Evolutionary conservation across 2,888 invertebrate species (phyloP), one percentile per base, ranked within the genome.

Genomic region (Oithona nana): DNA sequence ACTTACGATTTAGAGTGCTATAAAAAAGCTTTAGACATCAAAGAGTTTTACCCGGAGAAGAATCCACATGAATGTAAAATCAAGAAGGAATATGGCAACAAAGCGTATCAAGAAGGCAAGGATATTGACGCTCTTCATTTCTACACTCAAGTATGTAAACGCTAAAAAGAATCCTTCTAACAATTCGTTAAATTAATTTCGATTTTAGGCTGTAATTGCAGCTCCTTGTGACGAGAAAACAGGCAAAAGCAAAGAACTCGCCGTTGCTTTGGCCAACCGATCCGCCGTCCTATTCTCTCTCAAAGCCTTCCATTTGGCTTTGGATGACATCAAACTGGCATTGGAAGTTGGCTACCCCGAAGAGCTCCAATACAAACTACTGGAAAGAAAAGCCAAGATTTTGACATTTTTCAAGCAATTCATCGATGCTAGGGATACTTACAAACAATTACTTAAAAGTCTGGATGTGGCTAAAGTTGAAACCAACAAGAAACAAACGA

Each of bases 341-440:
- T 70, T 83, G 1, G 73, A 57, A 11, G 49, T 6, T 3, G 80
- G 79, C 11, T 88, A 88, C 69, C 86, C 88, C 74, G 75, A 81
- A 85, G 80, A 85, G 65, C 73, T 87, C 60, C 71, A 78, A n/a
- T 84, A 84, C 71, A 88, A 88, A 72, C 75, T 87, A 1, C 79
- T 80, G 66, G 83, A 87, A 69, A 77, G 65, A 61, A 51, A 58
- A 70, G 87, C 86, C 11, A 61, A 61, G 30, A 54, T 51, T 20
- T 29, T 61, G 26, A 50, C 54, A 28, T 28, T 61, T 26, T 61
- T 29, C 54, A 82, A 84, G 67, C 78, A 81, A 65, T 79, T 82
- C 68, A 74, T 77, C 54, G 78, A 80, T 65, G 83, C 86, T 0
- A 71, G 81, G 16, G 74, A 75, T 51, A 78, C 83, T 39, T 86